Evolutionary conservation across 2,888 invertebrate species (phyloP).

Genomic region (Helicoverpa assulta): DNA sequence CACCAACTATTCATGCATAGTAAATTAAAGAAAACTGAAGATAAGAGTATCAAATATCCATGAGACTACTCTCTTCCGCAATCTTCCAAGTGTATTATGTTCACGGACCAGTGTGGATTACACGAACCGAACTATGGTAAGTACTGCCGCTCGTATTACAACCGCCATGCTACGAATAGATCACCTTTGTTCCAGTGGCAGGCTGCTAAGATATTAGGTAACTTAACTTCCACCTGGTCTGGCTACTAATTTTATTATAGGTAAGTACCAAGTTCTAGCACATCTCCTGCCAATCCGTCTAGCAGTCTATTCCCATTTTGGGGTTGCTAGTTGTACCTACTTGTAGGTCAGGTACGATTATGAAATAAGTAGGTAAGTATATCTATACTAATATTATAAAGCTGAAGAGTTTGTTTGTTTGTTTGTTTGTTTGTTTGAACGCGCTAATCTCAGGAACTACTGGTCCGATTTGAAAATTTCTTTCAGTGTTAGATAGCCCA

Average conservation of each 20-base stretch:
- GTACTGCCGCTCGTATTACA: conserved; percentile 35
- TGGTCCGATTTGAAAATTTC: too few species aligned
- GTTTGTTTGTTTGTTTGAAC: too few species aligned
- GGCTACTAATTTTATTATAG: conserved; percentile 29
- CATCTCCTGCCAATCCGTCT: too few species aligned
- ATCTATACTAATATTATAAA: too few species aligned
- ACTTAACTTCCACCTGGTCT: conserved; percentile 44
- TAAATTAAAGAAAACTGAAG: background rate
- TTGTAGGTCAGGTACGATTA: background rate
- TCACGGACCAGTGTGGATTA: conserved; percentile 39
- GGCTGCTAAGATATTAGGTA: conserved; percentile 22
- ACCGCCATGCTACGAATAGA: conserved; percentile 48
- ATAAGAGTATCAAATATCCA: background rate
- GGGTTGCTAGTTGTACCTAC: too few species aligned
- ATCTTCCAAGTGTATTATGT: conserved; percentile 40
- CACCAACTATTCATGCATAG: background rate
- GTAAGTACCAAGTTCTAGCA: background rate
- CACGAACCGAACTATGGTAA: conserved; percentile 25
- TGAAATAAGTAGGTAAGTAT: too few species aligned
- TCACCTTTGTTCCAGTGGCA: conserved; percentile 49
- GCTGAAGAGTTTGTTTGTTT: too few species aligned
- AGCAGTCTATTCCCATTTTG: too few species aligned
- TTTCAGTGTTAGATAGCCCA: too few species aligned
- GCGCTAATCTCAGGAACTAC: too few species aligned
- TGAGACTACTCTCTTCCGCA: conserved; percentile 22